Evolutionary conservation across 2,797 vertebrate genomes (phyloP), one percentile per base, ranked within the genome.

Genomic region (Micropoecilia bifurca): DNA sequence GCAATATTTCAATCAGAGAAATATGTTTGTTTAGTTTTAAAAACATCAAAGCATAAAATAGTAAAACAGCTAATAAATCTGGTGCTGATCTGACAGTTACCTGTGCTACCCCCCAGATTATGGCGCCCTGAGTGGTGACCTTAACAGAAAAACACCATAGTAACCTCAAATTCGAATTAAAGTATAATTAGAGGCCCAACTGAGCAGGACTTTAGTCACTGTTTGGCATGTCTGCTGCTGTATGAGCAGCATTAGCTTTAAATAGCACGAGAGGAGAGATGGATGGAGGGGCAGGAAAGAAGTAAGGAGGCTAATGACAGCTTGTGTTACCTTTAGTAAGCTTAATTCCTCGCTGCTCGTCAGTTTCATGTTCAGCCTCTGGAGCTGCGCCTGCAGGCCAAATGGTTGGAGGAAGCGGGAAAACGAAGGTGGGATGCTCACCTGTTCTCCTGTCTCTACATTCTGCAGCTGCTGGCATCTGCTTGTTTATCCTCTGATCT

Each of bases 171-270:
- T 48, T 50, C 0, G 73, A 6, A 46, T 12, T 59, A 45, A 53
- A 33, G 43, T 48, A 33, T 28, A 61, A 46, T 33, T n/a, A 3
- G 20, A 13, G 18, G 33, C 39, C 50, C 47, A 25, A 77, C 77
- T 72, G 73, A 78, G 76, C 59, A 78, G 59, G 80, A 77, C 79
- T 6, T 25, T 63, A 48, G 18, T 33, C 72, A 74, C 55, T 55
- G 66, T 80, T 66, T 84, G 87, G 85, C 87, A 84, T 59, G 74
- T 46, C 86, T 73, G 76, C 72, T 71, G 73, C 46, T 85, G 84
- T 91, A 91, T 92, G 93, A 91, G 85, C 89, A 92, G 93, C 71
- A 3, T 88, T 88, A 81, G 79, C 92, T 93, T 92, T 92, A 95
- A 93, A 95, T 94, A 94, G 93, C 88, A 55, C 48, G 57, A 71